Conservation (phyloP, 2,888 invertebrate species). For the Hypolimnas misippus region DNA sequence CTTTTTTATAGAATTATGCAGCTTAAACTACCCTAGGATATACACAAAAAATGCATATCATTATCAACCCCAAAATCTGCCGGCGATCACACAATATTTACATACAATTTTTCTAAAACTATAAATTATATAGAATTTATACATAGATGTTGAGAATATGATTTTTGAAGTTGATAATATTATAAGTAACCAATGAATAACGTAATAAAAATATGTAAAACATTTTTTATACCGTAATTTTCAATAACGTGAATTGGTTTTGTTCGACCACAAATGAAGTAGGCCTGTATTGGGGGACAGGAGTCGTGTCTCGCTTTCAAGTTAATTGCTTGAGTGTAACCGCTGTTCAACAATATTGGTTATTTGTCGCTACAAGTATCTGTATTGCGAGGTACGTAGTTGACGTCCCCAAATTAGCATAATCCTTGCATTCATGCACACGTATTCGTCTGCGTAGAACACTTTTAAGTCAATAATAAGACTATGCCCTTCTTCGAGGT, state of each 20-base stretch:
- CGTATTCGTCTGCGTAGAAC: background rate
- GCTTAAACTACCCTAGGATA: too few relatives aligned
- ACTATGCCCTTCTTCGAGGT: too few relatives aligned
- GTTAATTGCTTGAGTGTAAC: constrained; percentile 35
- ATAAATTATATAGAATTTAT: too few relatives aligned
- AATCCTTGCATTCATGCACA: background rate
- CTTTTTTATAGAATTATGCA: too few relatives aligned
- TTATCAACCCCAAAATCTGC: too few relatives aligned
- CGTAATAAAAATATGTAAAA: background rate
- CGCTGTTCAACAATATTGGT: constrained; percentile 37
- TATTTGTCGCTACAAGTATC: constrained; percentile 10
- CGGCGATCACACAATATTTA: too few relatives aligned
- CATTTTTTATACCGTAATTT: background rate
- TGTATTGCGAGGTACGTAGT: constrained; percentile 3
- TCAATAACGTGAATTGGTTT: constrained; percentile 8
- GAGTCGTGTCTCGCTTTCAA: constrained; percentile 21
- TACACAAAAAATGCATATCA: too few relatives aligned
- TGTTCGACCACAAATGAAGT: constrained; percentile 10
- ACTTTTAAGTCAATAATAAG: too few relatives aligned
- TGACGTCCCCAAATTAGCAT: background rate
- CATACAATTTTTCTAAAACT: too few relatives aligned
- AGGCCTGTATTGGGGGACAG: constrained; percentile 7
- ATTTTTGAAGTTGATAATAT: too few relatives aligned
- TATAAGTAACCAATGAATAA: too few relatives aligned
- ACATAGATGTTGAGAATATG: too few relatives aligned